These are phyloP conservation scores for Petrolisthes manimaculis DNA, from an alignment of 2,888 invertebrate genomes.

Conservation along the genomic window DNA sequence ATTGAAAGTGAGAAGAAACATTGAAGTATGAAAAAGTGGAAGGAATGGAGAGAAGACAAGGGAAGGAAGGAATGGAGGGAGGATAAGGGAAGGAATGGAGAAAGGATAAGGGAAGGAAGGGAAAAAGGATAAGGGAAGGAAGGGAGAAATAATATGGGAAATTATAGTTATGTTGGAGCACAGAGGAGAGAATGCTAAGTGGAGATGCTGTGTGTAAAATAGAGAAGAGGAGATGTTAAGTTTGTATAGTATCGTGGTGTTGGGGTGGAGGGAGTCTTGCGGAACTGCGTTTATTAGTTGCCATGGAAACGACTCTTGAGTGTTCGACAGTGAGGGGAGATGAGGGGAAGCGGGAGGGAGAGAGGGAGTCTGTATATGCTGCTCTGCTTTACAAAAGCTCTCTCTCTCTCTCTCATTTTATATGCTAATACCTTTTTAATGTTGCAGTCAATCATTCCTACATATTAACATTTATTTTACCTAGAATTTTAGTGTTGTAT, in stretches of 20 bases:
- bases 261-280: conserved; percentile 3
- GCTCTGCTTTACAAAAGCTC: too few relatives aligned
- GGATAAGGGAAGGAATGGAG: not conserved
- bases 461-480: too few relatives aligned
- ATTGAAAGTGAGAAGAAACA: too few relatives aligned
- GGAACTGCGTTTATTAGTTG: conserved; percentile 8
- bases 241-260: not conserved
- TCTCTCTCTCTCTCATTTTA: too few relatives aligned
- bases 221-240: not conserved
- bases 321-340: conserved; percentile 5
- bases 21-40: too few relatives aligned
- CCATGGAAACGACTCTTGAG: conserved; percentile 1
- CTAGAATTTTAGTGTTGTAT: too few relatives aligned
- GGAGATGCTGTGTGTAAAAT: not conserved
- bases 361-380: too few relatives aligned
- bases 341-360: not conserved
- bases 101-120: not conserved
- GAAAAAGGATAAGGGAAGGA: too few relatives aligned
- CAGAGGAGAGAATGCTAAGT: not conserved
- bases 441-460: too few relatives aligned
- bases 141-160: conserved; percentile 1
- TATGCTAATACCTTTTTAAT: too few relatives aligned
- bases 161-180: not conserved
- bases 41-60: not conserved
- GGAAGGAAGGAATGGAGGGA: not conserved